These are phyloP conservation scores for Conus canariensis DNA, from an alignment of 2,888 invertebrate species.

Conservation along the genomic window DNA sequence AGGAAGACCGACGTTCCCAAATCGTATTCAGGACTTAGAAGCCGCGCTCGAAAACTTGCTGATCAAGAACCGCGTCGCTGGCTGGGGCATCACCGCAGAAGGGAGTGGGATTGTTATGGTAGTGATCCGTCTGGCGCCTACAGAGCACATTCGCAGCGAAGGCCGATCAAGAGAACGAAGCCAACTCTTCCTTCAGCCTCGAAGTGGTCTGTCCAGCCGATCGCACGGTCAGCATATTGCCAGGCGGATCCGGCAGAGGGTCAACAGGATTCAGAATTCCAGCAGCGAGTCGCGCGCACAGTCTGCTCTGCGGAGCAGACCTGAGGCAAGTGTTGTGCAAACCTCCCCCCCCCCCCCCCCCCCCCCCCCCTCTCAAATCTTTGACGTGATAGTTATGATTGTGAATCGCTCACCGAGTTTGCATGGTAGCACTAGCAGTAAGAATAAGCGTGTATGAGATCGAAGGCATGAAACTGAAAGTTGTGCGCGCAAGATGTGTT, in stretches of 20 bases:
- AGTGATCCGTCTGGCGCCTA: not conserved
- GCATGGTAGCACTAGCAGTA: too few species aligned
- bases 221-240: not conserved
- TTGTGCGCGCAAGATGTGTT: too few species aligned
- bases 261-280: not conserved
- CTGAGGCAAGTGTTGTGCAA: not conserved
- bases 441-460: too few species aligned
- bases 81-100: constrained; percentile 20
- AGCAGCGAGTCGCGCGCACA: not conserved
- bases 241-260: not conserved
- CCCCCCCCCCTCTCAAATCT: not conserved
- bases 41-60: not conserved
- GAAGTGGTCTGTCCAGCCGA: not conserved
- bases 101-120: not conserved
- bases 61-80: not conserved
- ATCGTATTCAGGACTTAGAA: not conserved
- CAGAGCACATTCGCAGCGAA: not conserved
- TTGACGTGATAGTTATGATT: too few species aligned
- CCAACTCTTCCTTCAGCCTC: not conserved
- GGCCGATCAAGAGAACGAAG: not conserved
- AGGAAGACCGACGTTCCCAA: not conserved
- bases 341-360: not conserved
- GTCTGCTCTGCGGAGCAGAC: constrained; percentile 5
- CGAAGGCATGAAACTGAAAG: too few species aligned
- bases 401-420: too few species aligned